Evolutionary conservation across 2,797 vertebrate genomes (phyloP), one percentile per base, ranked within the genome.

Genomic region (Myripristis jacobus): DNA sequence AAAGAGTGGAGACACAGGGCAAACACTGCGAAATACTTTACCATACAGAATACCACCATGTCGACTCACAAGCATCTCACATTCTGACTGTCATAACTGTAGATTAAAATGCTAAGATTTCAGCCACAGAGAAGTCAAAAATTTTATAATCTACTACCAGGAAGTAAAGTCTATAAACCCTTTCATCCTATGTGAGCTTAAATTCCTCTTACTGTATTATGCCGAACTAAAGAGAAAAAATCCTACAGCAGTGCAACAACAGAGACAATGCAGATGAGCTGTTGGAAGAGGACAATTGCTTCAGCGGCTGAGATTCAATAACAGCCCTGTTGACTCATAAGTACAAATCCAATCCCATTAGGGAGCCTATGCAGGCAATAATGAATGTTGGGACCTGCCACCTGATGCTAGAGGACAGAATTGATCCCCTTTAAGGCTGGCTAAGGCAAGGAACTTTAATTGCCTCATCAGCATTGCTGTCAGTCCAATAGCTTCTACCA

Each of bases 331-430:
- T 85, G 83, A 90, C 83, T 87, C 88, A 84, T 87, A 88, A 90
- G 85, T 83, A 90, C 84, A 89, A 91, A 89, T 90, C 85, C 82
- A 89, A 86, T 89, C 85, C 84, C 80, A 90, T 91, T 90, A 89
- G 78, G 78, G 76, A 82, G 78, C 62, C 83, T 73, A 74, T 86
- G 81, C 79, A 73, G 82, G 73, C 79, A 73, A 68, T 92, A 91
- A 91, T 88, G 84, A 92, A 90, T 83, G 83, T 54, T 71, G 77
- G 81, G 63, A 82, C 69, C 77, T 60, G 79, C 87, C 87, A 91
- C 87, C 88, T 92, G 89, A 86, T 92, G 88, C 89, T 87, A 54
- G 77, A 80, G 72, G 83, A 91, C 81, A 81, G 69, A 86, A 89
- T 82, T 87, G 89, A 91, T 89, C 85, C 71, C 46, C 48, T 81